Percentiles rank a stretch among this genome's conserved stretches.
Conservation (phyloP, 2,888 invertebrate species). For the Drosophila planitibia region DNA sequence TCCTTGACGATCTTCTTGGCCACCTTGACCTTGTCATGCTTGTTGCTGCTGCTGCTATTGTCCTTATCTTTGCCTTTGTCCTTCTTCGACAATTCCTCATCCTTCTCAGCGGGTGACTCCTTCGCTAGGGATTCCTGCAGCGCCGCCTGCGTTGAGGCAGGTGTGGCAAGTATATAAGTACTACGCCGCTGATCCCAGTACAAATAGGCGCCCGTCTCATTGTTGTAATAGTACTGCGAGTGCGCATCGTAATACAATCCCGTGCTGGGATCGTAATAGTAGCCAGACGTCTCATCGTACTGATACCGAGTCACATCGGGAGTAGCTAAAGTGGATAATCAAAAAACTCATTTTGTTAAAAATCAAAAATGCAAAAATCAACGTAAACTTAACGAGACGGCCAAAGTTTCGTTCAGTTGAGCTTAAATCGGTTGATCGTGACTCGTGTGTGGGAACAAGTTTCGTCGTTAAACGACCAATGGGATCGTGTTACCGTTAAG, state of each 20-base stretch:
- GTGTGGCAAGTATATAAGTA: constrained; percentile 86
- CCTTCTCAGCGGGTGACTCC: constrained; percentile 52
- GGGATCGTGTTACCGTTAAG: background rate
- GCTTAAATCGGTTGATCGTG: background rate
- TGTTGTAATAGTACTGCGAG: constrained; percentile 98
- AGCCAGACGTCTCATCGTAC: constrained; percentile 97
- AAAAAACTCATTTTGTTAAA: background rate
- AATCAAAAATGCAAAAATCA: background rate
- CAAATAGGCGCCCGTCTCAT: constrained; percentile 94
- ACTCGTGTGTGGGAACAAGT: background rate
- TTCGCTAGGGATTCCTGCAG: constrained; percentile 71
- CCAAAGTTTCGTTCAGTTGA: background rate
- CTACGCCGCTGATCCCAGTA: constrained; percentile 95
- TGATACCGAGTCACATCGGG: constrained; percentile 97
- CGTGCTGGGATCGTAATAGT: constrained; percentile 97
- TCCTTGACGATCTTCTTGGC: constrained; percentile 98
- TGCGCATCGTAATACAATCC: constrained; percentile 98
- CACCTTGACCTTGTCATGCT: constrained; percentile 97
- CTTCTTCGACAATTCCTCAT: constrained; percentile 81
- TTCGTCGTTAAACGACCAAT: too few species aligned
- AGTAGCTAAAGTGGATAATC: constrained; percentile 84
- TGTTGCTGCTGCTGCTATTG: constrained; percentile 83
- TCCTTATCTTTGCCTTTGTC: constrained; percentile 87
- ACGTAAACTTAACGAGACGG: background rate
- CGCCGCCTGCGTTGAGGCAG: constrained; percentile 82